Evolutionary conservation across 2,888 invertebrate species (phyloP).

Genomic region (Actias luna): DNA sequence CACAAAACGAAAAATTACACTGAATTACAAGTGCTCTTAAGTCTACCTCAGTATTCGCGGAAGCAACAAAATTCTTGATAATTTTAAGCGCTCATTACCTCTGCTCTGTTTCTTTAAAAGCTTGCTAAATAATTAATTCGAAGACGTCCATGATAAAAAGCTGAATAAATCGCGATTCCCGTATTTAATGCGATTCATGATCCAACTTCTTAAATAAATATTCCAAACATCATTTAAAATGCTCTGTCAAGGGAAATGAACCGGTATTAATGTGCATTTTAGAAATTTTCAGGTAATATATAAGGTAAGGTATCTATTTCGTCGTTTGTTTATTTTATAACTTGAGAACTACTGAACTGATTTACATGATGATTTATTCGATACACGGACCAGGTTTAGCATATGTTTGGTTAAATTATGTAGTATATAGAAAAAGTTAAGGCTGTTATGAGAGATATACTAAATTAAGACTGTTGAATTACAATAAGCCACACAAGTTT

Average conservation of each 20-base stretch:
- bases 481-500: too few species aligned
- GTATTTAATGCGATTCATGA: constrained; percentile 45
- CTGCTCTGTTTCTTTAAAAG: constrained; percentile 55
- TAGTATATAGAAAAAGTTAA: too few species aligned
- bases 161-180: constrained; percentile 28
- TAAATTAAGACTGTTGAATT: too few species aligned
- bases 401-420: too few species aligned
- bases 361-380: too few species aligned
- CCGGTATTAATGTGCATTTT: neutral
- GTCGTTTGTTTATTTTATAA: too few species aligned
- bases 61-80: constrained; percentile 33
- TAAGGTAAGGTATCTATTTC: too few species aligned
- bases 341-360: too few species aligned
- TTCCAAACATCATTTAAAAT: constrained; percentile 27
- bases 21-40: constrained; percentile 56
- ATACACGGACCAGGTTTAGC: too few species aligned
- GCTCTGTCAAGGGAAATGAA: constrained; percentile 3
- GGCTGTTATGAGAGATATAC: too few species aligned
- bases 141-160: constrained; percentile 40
- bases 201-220: constrained; percentile 49
- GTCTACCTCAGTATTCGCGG: constrained; percentile 45
- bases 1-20: constrained; percentile 54
- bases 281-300: too few species aligned
- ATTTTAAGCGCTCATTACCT: constrained; percentile 51
- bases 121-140: constrained; percentile 68